Base-by-base conservation (phyloP, 2,797 vertebrate species). In the Parauchenoglanis punctatus region DNA sequence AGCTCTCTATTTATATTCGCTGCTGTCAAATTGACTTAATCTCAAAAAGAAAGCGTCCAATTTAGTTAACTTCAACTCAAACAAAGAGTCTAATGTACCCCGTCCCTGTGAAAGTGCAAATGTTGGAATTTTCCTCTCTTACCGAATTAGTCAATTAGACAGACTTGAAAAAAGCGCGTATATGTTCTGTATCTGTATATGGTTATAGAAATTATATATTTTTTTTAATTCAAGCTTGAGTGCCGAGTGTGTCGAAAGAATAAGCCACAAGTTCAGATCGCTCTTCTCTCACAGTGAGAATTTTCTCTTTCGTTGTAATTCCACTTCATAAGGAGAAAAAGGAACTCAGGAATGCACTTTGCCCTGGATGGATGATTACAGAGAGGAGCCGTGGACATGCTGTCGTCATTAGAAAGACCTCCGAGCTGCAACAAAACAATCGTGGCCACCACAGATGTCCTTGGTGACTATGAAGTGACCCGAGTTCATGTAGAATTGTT, bases 401-500 rank as follows among this genome's bases (percentile, higher is more conserved):
- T 94, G 92, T 93, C 93, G 93, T 87, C 88, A 92, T 94, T 92
- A 93, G 93, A 88, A 88, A 72, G 87, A 90, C 92, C 91, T 92
- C 92, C 87, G 92, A 94, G 91, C 87, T 89, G 92, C 92, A 91
- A 93, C 91, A 93, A 89, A 94, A 93, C 93, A 92, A 89, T 91
- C 88, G 85, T 92, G 93, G 93, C 91, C 92, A 91, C 90, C 91
- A 90, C 83, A 54, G 86, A 85, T 83, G 87, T 94, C 92, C 92
- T 94, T 91, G 88, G 89, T 92, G 93, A 91, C 91, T 91, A 89
- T 78, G 87, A 91, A 92, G 91, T 88, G 91, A 90, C 91, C 90
- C 89, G 92, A 91, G 88, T 81, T 85, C 28, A 92, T 3, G 63
- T 11, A 25, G 81, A 91, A 89, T 92, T 93, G 90, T 90, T 90